Conservation (phyloP, 30 jellyfish, hydroid and myxozoan genomes). For the Hydra vulgaris region DNA sequence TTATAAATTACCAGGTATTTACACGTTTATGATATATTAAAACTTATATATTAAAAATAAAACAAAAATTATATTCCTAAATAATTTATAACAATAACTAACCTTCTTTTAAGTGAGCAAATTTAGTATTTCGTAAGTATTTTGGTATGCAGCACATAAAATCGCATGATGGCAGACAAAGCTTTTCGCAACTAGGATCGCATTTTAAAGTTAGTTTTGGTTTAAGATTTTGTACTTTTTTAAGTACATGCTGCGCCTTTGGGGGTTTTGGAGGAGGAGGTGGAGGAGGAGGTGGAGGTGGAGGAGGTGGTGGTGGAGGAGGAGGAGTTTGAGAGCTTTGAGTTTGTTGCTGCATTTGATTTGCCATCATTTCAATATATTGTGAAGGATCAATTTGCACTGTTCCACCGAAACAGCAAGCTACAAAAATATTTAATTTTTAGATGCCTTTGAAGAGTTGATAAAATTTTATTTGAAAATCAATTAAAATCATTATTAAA, state of each 20-base stretch:
- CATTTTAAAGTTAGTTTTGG: constrained; percentile 11
- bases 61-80: neutral
- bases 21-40: no score
- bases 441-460: no score
- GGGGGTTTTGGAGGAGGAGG: constrained; percentile 40
- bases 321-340: constrained; percentile 35
- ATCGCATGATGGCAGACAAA: constrained; percentile 80
- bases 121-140: constrained; percentile 48
- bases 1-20: neutral
- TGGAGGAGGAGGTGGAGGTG: constrained; percentile 48
- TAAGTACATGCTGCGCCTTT: constrained; percentile 14
- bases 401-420: neutral
- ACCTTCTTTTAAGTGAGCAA: constrained; percentile 49
- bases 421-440: no score
- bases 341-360: constrained; percentile 26
- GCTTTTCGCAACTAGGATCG: constrained; percentile 70
- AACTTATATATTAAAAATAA: no score
- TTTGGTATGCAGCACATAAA: constrained; percentile 78
- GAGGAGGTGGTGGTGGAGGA: constrained; percentile 62
- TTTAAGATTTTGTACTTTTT: neutral
- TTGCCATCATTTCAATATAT: constrained; percentile 22
- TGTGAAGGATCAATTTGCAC: constrained; percentile 10
- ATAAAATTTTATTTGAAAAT: no score
- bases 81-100: neutral
- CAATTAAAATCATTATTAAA: no score